Percentiles rank a stretch among this genome's conserved stretches.
Conservation (phyloP, 2,888 invertebrate genomes). For the Muscina levida region DNA sequence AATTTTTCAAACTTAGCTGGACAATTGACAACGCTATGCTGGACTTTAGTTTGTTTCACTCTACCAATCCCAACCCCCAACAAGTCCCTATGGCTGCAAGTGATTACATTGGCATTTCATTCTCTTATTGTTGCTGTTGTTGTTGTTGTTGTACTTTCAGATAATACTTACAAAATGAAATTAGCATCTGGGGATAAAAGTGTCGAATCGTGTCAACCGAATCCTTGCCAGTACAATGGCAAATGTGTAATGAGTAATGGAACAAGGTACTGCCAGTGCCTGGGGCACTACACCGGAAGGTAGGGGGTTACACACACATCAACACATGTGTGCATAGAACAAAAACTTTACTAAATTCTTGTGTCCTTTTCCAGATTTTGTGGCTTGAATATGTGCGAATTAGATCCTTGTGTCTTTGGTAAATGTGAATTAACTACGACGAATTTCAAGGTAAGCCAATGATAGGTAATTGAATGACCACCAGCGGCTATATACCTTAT, state of each 20-base stretch:
- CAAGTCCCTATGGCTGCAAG: conserved; percentile 29
- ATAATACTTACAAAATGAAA: conserved; percentile 84
- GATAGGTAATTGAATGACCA: background rate
- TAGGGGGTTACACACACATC: conserved; percentile 48
- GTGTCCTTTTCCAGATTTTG: conserved; percentile 83
- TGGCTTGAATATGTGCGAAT: conserved; percentile 87
- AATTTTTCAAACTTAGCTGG: no score
- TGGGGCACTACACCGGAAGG: conserved; percentile 87
- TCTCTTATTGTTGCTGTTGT: conserved; percentile 5
- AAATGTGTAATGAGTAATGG: conserved; percentile 83
- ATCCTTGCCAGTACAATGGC: conserved; percentile 87
- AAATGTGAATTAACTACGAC: conserved; percentile 80
- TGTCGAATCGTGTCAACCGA: conserved; percentile 86
- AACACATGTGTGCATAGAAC: background rate
- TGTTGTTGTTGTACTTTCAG: conserved; percentile 76
- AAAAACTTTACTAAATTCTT: background rate
- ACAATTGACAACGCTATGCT: no score
- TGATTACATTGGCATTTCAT: conserved; percentile 2
- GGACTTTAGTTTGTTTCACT: no score
- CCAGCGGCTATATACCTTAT: background rate
- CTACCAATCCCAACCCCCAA: no score
- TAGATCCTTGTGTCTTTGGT: conserved; percentile 82
- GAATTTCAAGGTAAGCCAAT: conserved; percentile 75
- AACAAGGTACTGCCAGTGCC: conserved; percentile 85
- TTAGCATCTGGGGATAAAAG: conserved; percentile 83